A percentile compares a stretch with the other conserved stretches of the same genome.
Conservation (phyloP, 2,113 vertebrate genomes). For the Otis tarda region DNA sequence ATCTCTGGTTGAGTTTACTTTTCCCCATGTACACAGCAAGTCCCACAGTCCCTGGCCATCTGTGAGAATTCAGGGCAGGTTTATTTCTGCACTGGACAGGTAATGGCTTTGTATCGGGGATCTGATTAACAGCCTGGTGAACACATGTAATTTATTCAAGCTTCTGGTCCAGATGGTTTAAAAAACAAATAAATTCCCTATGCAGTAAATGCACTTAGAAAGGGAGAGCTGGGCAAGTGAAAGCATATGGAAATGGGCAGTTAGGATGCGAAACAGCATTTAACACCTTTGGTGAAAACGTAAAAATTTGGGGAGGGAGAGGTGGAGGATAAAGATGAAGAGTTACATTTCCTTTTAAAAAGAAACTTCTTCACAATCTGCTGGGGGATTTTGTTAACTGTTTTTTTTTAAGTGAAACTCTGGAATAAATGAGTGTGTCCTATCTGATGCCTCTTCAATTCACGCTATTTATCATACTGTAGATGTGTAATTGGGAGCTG, state of each 20-base stretch:
- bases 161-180: background rate
- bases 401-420: background rate
- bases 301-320: background rate
- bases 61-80: background rate
- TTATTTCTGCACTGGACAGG: background rate
- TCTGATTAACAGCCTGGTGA: background rate
- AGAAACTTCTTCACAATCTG: background rate
- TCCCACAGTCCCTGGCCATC: background rate
- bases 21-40: background rate
- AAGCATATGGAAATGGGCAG: background rate
- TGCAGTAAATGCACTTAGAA: background rate
- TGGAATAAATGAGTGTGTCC: background rate
- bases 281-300: background rate
- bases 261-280: background rate
- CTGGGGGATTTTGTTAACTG: too few relatives aligned
- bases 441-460: background rate
- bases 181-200: background rate
- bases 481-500: background rate
- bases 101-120: background rate
- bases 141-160: background rate
- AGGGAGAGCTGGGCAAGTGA: background rate
- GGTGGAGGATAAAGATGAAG: background rate
- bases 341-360: background rate
- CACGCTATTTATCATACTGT: background rate
- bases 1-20: background rate